Base-by-base conservation (phyloP, 2,113 vertebrate species). In the Bubo blakistoni region DNA sequence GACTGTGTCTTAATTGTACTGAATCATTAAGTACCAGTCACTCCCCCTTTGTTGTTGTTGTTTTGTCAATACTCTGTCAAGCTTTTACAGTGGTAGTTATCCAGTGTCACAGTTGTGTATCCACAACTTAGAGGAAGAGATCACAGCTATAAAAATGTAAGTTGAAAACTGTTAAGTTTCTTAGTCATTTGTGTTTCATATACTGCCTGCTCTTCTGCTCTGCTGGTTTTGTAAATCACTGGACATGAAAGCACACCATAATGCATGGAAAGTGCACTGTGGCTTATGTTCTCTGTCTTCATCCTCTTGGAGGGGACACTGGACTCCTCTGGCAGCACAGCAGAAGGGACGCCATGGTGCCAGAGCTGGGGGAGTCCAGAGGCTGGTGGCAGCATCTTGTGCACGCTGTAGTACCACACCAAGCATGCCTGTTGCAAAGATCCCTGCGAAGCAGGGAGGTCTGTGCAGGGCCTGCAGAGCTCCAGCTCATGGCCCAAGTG, bases 221-320 rank as follows among this genome's bases (percentile, higher is more conserved):
- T 26, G 21, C 47, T 59, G 22, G 5, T n/a, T 84, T 63, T 63
- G 9, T 63, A 38, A 62, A 52, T 20, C 4, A 3, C 16, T 46
- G 54, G 32, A 29, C 6, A 3, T 0, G 2, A 54, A 81, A 42
- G 5, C 0, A 0, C 13, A 17, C 17, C 0, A 0, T 20, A 54
- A 29, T 13, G 27, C 21, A 9, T 13, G 29, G 40, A 15, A 62
- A 65, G 25, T 29, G 12, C 16, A 16, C 18, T 7, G 7, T 36
- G 30, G 19, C 32, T 76, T 34, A 16, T 0, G 0, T 34, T 69
- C 51, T 38, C 16, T 17, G 25, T 63, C 65, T 26, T 55, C 32
- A 34, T 29, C 21, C n/a, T 46, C 42, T 25, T 26, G 32, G 65
- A 55, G 20, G 26, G 79, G 40, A 18, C 36, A 5, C 14, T n/a